Conservation (phyloP, 2,797 vertebrate genomes). For the Bradypus variegatus region DNA sequence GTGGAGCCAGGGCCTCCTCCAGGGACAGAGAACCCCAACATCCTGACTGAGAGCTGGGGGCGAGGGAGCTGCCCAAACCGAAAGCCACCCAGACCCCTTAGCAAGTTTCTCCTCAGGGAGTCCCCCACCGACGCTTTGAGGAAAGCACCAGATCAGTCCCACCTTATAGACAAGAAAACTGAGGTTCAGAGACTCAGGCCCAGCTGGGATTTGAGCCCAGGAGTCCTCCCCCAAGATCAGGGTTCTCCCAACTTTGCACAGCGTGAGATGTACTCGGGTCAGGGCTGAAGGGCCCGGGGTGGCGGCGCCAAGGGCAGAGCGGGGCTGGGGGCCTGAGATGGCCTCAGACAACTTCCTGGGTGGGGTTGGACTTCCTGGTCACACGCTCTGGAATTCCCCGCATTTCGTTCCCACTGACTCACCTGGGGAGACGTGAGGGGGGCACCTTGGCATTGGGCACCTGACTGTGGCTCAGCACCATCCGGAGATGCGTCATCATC, state of each 20-base stretch:
- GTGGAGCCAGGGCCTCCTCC: neutral
- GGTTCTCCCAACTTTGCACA: neutral
- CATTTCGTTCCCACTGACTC: neutral
- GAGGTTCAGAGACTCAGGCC: neutral
- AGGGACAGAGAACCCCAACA: neutral
- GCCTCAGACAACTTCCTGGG: neutral
- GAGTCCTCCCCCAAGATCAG: neutral
- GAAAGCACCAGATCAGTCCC: neutral
- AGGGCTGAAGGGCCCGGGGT: neutral
- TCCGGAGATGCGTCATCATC: rapidly evolving
- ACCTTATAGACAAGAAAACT: neutral
- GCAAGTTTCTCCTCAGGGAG: neutral
- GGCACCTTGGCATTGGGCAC: rapidly evolving
- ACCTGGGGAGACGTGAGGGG: neutral
- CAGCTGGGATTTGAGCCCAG: neutral
- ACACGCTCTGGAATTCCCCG: rapidly evolving
- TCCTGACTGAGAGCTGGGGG: neutral
- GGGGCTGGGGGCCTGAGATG: too few species aligned
- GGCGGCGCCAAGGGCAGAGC: rapidly evolving
- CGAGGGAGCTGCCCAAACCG: neutral
- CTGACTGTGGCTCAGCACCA: rapidly evolving
- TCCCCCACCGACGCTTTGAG: neutral
- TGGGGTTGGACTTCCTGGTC: neutral
- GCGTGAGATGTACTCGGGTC: neutral
- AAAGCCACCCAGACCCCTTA: neutral